Evolutionary conservation across 2,888 invertebrate species (phyloP), one percentile per base, ranked within the genome.

Genomic region (Stegana nigrithorax): DNA sequence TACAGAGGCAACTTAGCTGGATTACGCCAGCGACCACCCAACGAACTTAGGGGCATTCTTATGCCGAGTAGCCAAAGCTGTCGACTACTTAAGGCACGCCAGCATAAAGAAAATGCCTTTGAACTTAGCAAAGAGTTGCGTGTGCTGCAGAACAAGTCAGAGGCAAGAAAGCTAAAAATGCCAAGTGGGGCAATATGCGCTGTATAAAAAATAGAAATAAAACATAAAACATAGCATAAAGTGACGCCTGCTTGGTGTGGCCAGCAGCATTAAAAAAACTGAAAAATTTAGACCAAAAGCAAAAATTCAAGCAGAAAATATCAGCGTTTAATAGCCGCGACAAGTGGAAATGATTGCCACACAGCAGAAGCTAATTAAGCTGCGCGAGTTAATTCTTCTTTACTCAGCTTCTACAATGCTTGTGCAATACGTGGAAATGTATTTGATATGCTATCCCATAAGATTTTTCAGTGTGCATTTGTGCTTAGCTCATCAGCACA

Each of bases 201-300:
- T 32, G 32, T 55, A 55, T 36, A 55, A 55, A 32, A 55, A 55
- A 59, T 42, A 39, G 27, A 60, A 19, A 7, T 50, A 67, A 29
- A 57, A 39, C 64, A 71, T 32, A 60, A 53, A 60, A 67, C 50
- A 2, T 59, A 27, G 51, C 59, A 53, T 47, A 64, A 61, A 14
- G 17, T 42, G n/a, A n/a, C n/a, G n/a, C n/a, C 10, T 29, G 29
- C 29, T 29, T 29, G 6, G 29, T 29, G 6, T 29, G 6, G 29
- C 10, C 39, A n/a, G 32, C 32, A 8, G 7, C 32, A 32, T 12
- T 44, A 45, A 2, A 19, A 14, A 39, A 2, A 39, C 17, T 2
- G 39, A 39, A 39, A 39, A 6, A 10, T 39, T 39, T 10, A n/a
- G n/a, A n/a, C n/a, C n/a, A n/a, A n/a, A n/a, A n/a, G n/a, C n/a